Evolutionary conservation across 2,113 vertebrate genomes (phyloP), one percentile per base, ranked within the genome.

Genomic region (Caloenas nicobarica): DNA sequence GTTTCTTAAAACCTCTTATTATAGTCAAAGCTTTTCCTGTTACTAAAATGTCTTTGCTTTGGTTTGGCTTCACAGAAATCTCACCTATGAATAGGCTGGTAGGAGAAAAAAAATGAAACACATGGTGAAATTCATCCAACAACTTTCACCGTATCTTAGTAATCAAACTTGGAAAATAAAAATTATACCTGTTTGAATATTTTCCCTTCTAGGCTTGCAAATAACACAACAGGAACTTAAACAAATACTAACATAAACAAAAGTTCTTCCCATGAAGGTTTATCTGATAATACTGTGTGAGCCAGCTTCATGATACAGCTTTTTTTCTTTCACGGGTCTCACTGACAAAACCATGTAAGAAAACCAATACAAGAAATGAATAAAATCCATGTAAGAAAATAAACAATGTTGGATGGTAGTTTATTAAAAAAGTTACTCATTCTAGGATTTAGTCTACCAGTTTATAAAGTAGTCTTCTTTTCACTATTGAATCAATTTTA

Each of bases 21-120:
- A 81, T 10, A 64, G 36, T 51, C n/a, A 81, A 88, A 69, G n/a
- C 4, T 74, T 92, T 71, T 89, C 48, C 48, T 76, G 57, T 44
- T 89, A 93, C 21, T 76, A 51, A 74, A 89, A 19, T 62, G 34
- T 34, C 34, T 81, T 79, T 31, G 5, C 40, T 92, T 92, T 70
- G 9, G 73, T 79, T 93, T 56, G 68, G 40, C 60, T 89, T 91
- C 77, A 87, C 61, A 91, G 77, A 95, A 84, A 73, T 81, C 73
- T 91, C 77, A 84, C 65, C 34, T 79, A 62, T 69, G 18, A 95
- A 87, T 5, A 89, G 38, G 62, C 1, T 61, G 48, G 22, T 57
- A 90, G 44, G 44, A 70, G 42, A 86, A 90, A 86, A 90, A 91
- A 92, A 73, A 85, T 78, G 31, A 78, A 65, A 24, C 10, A 23